These are phyloP conservation scores for Schizopygopsis malacanthus DNA, from an alignment of 2,797 vertebrate species.

Conservation along the genomic window DNA sequence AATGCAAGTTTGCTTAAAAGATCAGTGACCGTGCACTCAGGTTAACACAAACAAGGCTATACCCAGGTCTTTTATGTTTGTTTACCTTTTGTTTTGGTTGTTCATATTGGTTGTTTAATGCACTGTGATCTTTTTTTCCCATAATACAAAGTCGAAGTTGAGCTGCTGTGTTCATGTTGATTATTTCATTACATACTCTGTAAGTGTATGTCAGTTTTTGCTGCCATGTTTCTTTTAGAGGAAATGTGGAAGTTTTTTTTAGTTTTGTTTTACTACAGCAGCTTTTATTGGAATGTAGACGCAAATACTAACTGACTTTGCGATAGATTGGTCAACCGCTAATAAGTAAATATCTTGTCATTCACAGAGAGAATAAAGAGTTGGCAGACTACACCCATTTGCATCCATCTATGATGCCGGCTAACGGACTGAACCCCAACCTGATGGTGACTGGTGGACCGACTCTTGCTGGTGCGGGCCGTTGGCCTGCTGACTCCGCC, in stretches of 20 bases:
- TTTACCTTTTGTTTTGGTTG: too few species aligned
- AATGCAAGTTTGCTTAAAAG: too few species aligned
- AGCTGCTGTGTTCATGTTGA: too few species aligned
- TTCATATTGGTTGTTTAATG: too few species aligned
- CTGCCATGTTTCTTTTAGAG: too few species aligned
- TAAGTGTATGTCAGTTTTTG: background rate
- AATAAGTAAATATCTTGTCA: slow-evolving; percentile 6
- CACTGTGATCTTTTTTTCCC: too few species aligned
- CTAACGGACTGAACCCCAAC: slow-evolving; percentile 86
- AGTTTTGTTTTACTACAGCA: too few species aligned
- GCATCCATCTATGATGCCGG: slow-evolving; percentile 83
- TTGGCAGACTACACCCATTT: slow-evolving; percentile 90
- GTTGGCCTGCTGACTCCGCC: slow-evolving; percentile 89
- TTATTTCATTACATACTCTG: too few species aligned
- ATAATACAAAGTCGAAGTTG: too few species aligned
- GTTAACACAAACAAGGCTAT: too few species aligned
- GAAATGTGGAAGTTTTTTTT: background rate
- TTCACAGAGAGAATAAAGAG: slow-evolving; percentile 91
- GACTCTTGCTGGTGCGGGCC: slow-evolving; percentile 80
- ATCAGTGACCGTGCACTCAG: too few species aligned
- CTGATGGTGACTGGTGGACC: slow-evolving; percentile 96
- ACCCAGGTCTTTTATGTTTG: too few species aligned
- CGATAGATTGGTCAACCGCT: background rate
- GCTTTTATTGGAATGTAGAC: background rate
- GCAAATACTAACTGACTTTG: background rate